Base-by-base conservation (phyloP, 2,797 vertebrate species). In the Gymnopithys bicolor region DNA sequence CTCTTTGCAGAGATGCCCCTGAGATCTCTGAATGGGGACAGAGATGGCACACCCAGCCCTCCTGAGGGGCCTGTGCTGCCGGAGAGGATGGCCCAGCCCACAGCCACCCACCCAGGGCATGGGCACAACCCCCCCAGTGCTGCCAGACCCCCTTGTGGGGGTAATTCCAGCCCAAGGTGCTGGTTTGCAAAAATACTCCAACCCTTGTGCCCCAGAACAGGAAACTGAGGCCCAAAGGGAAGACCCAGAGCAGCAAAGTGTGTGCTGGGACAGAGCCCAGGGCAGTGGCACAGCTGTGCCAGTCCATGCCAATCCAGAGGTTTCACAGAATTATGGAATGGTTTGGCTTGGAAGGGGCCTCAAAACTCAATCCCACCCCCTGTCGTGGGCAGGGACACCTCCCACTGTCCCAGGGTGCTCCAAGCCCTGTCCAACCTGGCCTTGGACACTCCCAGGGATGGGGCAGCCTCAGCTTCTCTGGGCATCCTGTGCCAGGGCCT, bases 21-120 rank as follows among this genome's bases (percentile, higher is more conserved):
- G 0, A 39, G 51, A 55, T 35, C 30, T 39, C 58, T 2, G 32
- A 5, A 1, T 0, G 1, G 28, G 37, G n/a, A 15, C 33, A 2
- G 1, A 52, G 62, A 18, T 0, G 5, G 43, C 14, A 5, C 52
- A 18, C 0, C 0, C 19, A n/a, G n/a, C 27, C 11, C 56, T n/a
- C 5, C 10, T 2, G 2, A 64, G 58, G 4, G 21, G 30, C 17
- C 18, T 60, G 48, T 2, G 5, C 56, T 12, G 13, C 5, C 1
- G 39, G 18, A 64, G 25, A 10, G 0, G 2, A 35, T 1, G 28
- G 52, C 49, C 46, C 24, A 55, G 37, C 3, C 1, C 51, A 10
- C 19, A 27, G 32, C 13, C 39, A 7, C 2, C 2, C 16, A 28
- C 59, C 18, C 24, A 74, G 43, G 27, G 23, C 33, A n/a, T 0